These are phyloP conservation scores for Nylanderia fulva DNA, from an alignment of 1,140 invertebrate genomes.

Conservation along the genomic window DNA sequence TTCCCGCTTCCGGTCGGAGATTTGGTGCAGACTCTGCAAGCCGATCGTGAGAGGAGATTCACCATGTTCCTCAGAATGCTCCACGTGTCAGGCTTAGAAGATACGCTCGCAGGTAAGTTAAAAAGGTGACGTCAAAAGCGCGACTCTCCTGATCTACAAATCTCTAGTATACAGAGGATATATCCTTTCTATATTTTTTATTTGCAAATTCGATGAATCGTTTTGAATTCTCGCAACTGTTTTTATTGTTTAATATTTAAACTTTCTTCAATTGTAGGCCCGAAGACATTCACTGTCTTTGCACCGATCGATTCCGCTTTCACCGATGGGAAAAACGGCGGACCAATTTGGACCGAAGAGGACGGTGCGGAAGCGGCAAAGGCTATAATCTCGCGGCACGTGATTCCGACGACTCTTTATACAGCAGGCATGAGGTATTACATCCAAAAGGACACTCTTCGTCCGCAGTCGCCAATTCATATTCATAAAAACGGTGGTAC, in stretches of 20 bases:
- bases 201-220: neutral
- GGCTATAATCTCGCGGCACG: slow-evolving; percentile 92
- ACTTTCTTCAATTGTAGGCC: slow-evolving; percentile 85
- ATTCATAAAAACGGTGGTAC: slow-evolving; percentile 92
- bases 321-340: slow-evolving; percentile 81
- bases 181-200: neutral
- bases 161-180: neutral
- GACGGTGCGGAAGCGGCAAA: slow-evolving; percentile 88
- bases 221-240: neutral
- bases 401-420: slow-evolving; percentile 92
- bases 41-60: slow-evolving; percentile 92
- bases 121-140: neutral
- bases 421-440: slow-evolving; percentile 94
- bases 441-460: slow-evolving; percentile 91
- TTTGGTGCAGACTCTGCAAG: slow-evolving; percentile 92
- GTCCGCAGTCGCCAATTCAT: slow-evolving; percentile 88
- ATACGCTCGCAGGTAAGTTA: slow-evolving; percentile 89
- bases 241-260: slow-evolving; percentile 32
- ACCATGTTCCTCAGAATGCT: slow-evolving; percentile 92
- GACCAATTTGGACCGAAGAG: slow-evolving; percentile 86
- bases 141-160: neutral
- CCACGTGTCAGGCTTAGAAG: slow-evolving; percentile 90
- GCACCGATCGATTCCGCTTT: slow-evolving; percentile 94
- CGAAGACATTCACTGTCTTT: slow-evolving; percentile 94
- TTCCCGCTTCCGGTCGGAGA: slow-evolving; percentile 94